Conservation (phyloP, 2,113 vertebrate genomes). For the Poeciliopsis turrubarensis region DNA sequence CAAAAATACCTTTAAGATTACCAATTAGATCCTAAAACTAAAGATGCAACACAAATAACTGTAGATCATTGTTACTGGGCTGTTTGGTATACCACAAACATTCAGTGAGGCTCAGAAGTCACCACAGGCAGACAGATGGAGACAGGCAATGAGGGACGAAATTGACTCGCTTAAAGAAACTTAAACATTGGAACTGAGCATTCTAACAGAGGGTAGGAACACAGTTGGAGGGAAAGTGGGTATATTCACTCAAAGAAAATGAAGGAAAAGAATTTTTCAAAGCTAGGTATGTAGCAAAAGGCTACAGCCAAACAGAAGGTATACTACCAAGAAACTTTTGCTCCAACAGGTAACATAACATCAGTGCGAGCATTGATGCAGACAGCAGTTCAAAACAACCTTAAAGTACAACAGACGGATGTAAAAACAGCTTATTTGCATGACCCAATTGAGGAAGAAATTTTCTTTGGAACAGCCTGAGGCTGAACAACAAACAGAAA, state of each 20-base stretch:
- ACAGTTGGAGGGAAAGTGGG: not conserved
- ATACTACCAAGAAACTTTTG: no score
- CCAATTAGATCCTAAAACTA: not conserved
- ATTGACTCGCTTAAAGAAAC: not conserved
- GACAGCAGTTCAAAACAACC: no score
- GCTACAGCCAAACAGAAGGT: not conserved
- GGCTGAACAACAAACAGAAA: no score
- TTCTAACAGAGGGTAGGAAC: not conserved
- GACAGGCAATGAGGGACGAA: not conserved
- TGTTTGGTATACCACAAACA: not conserved
- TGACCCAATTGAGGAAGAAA: no score
- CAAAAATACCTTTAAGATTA: not conserved
- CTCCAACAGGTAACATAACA: no score
- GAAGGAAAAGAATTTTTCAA: not conserved
- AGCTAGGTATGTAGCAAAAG: not conserved
- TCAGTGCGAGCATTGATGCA: no score
- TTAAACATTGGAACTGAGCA: not conserved
- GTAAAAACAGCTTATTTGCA: no score
- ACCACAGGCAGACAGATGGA: not conserved
- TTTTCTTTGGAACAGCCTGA: no score
- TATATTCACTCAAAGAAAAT: not conserved
- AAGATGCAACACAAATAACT: not conserved
- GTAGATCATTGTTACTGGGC: slow-evolving; percentile 6
- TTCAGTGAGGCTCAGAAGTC: not conserved
- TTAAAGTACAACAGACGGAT: no score